Percentiles rank a stretch among this genome's conserved stretches.
Evolutionary conservation across 2,888 invertebrate genomes (phyloP).

Genomic region (Mylabris sibirica): DNA sequence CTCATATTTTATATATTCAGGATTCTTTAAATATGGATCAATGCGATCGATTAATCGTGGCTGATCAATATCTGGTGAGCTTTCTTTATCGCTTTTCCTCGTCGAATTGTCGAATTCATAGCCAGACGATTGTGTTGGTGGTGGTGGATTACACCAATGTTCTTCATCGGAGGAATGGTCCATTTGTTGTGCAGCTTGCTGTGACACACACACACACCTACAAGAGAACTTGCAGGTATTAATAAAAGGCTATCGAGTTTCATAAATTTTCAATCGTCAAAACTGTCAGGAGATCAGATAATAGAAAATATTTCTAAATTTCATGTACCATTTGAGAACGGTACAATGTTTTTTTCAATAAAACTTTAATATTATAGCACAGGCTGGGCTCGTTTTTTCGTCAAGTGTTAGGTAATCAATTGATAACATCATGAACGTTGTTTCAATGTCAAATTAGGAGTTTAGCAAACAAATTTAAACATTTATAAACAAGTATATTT

Average conservation of each 20-base stretch:
- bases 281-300: slow-evolving; percentile 39
- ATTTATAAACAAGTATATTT: neutral
- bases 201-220: slow-evolving; percentile 54
- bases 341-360: neutral
- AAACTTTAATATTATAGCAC: neutral
- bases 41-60: slow-evolving; percentile 48
- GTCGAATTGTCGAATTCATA: slow-evolving; percentile 50
- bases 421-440: slow-evolving; percentile 39
- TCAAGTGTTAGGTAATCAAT: slow-evolving; percentile 52
- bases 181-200: slow-evolving; percentile 43
- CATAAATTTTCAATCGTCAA: slow-evolving; percentile 43
- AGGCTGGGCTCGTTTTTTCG: slow-evolving; percentile 13
- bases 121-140: slow-evolving; percentile 49
- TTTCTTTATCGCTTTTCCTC: slow-evolving; percentile 5
- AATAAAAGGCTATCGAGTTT: slow-evolving; percentile 57
- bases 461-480: neutral
- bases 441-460: slow-evolving; percentile 29
- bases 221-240: slow-evolving; percentile 64
- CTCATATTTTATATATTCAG: slow-evolving; percentile 52
- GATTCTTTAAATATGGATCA: slow-evolving; percentile 55
- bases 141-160: slow-evolving; percentile 59
- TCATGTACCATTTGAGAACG: neutral
- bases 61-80: neutral
- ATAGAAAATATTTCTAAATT: neutral
- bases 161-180: slow-evolving; percentile 49